Percentiles rank a stretch among this genome's conserved stretches.
Conservation (phyloP, 2,888 invertebrate genomes). For the Catocala nupta region DNA sequence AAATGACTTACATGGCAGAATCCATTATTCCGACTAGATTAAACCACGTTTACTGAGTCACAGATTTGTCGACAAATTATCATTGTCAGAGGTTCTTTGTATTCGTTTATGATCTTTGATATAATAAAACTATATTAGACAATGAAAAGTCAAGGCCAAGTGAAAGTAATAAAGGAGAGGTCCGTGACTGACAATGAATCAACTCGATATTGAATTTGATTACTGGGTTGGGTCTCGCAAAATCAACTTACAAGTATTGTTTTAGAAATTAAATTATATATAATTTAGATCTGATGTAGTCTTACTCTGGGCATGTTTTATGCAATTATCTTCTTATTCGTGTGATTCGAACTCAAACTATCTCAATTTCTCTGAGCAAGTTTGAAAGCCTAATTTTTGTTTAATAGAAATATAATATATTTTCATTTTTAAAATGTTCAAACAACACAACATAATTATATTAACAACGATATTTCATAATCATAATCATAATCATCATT, state of each 20-base stretch:
- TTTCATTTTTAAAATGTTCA: too few species aligned
- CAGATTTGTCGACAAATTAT: conserved; percentile 27
- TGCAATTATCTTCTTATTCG: neutral
- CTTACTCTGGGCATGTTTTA: neutral
- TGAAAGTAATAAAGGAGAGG: conserved; percentile 9
- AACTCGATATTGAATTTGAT: conserved; percentile 23
- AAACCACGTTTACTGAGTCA: conserved; percentile 25
- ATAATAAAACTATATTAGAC: conserved; percentile 14
- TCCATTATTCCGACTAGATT: conserved; percentile 39
- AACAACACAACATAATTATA: too few species aligned
- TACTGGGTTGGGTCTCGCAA: conserved; percentile 1
- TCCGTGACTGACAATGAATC: conserved; percentile 17
- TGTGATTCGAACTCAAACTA: neutral
- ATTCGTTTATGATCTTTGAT: conserved; percentile 10
- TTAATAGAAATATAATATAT: too few species aligned
- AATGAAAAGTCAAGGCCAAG: conserved; percentile 21
- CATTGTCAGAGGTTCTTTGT: conserved; percentile 18
- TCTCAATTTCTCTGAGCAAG: neutral
- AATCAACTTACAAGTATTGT: neutral
- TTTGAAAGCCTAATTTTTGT: too few species aligned
- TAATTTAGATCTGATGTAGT: neutral
- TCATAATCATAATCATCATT: too few species aligned
- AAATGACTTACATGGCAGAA: conserved; percentile 44
- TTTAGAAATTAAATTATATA: conserved; percentile 7
- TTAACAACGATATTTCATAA: too few species aligned